phyloP scores from a whole-genome alignment of 2,113 vertebrate species.

The Uria aalge region DNA sequence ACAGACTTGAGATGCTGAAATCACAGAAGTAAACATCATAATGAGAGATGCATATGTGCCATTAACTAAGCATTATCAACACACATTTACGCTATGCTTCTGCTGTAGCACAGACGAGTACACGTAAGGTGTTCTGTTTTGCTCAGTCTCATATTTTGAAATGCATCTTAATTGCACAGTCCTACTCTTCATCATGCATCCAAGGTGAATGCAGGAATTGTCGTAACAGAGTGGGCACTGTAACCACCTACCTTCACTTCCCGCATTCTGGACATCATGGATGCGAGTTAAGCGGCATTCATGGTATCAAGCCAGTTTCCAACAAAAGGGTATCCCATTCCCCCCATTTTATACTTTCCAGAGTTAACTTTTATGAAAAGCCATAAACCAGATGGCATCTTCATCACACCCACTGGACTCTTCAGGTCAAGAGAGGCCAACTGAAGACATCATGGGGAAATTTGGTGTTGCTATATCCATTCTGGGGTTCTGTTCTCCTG shows the following conservation, averaged over 20 bases:
- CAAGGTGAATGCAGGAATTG: neutral
- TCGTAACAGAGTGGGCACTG: neutral
- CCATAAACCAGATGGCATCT: neutral
- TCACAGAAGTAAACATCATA: neutral
- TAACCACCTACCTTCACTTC: neutral
- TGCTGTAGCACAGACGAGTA: neutral
- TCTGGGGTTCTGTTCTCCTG: neutral
- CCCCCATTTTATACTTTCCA: neutral
- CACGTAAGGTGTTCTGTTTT: neutral
- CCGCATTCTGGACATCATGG: fast-evolving
- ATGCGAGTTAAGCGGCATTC: neutral
- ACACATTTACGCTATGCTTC: neutral
- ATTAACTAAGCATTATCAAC: neutral
- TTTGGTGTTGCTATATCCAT: neutral
- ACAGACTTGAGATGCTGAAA: neutral
- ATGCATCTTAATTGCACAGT: neutral
- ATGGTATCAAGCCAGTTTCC: neutral
- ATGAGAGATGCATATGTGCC: neutral
- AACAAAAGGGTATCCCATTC: neutral
- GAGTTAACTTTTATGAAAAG: neutral
- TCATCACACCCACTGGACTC: neutral
- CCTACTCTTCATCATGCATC: neutral
- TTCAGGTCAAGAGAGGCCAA: neutral
- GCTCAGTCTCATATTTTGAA: neutral
- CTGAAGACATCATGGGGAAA: neutral